These are phyloP conservation scores for Paelopatides confundens DNA, from an alignment of 53 echinoderm and acorn worm genomes.

Conservation along the genomic window DNA sequence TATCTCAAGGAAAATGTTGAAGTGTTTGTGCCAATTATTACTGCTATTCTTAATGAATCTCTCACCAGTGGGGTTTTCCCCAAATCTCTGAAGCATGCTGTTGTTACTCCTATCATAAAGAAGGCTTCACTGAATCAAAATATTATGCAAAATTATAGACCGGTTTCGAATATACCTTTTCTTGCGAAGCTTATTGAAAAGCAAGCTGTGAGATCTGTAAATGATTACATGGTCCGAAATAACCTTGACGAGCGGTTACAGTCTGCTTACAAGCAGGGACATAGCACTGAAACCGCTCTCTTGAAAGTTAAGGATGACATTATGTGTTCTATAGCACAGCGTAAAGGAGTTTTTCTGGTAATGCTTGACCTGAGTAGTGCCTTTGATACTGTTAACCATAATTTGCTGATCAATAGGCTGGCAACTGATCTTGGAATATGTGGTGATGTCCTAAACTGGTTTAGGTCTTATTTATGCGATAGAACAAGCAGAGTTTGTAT, in stretches of 20 bases:
- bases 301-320: neutral
- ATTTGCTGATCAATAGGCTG: neutral
- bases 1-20: conserved; percentile 33
- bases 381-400: neutral
- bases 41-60: conserved; percentile 50
- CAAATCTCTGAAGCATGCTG: conserved; percentile 47
- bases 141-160: conserved; percentile 24
- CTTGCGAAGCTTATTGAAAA: neutral
- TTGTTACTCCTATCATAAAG: conserved; percentile 57
- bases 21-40: conserved; percentile 55
- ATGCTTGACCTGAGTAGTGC: neutral
- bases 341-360: neutral
- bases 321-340: neutral
- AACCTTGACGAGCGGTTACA: neutral
- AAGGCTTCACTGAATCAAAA: conserved; percentile 55
- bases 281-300: neutral
- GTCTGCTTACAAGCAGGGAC: neutral
- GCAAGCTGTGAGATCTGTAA: too few species aligned
- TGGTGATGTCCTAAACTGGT: neutral
- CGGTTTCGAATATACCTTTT: conserved; percentile 44
- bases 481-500: neutral
- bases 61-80: conserved; percentile 44
- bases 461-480: neutral
- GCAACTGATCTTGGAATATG: neutral
- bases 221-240: neutral